Evolutionary conservation across 2,888 invertebrate species (phyloP), one percentile per base, ranked within the genome.

Genomic region (Pseudococcus jackbeardsleyi): DNA sequence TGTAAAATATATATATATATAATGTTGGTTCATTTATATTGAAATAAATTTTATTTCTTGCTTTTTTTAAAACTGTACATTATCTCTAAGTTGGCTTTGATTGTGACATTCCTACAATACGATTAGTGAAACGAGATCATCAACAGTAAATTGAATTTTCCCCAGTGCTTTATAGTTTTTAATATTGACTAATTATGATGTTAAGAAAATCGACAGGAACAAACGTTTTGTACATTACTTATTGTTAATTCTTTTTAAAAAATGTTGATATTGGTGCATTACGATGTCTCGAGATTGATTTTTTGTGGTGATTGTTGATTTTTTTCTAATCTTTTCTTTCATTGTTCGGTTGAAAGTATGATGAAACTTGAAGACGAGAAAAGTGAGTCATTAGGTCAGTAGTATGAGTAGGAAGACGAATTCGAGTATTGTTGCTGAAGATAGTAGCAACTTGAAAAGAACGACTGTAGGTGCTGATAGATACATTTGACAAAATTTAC

Each of bases 1-100:
- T 79, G 79, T 79, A 46, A 19, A 79, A 42, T 79, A 79, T 79
- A 33, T 79, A 79, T 79, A 33, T 79, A 15, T 26, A 26, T n/a
- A 33, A 79, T 79, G 79, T 79, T 79, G 79, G 79, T 79, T 79
- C 79, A 42, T 79, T 79, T 39, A 42, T 42, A 42, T 42, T 79
- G 79, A 79, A 79, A 79, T 79, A 79, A 79, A 79, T 79, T 79
- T 79, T 79, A 79, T 79, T 79, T 79, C 79, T 42, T 79, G 79
- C 79, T 79, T 79, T 79, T 79, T 79, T 79, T 79, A 79, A 42
- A n/a, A 79, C 17, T 79, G n/a, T 42, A 79, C 42, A 9, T 46
- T 42, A 79, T 12, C 15, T 79, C 1, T 79, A 72, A 72, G 68
- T 33, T 33, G 26, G 3, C 26, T 33, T 12, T 72, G 26, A 72